Evolutionary conservation across 2,113 vertebrate genomes (phyloP).

Genomic region (Lycaon pictus): DNA sequence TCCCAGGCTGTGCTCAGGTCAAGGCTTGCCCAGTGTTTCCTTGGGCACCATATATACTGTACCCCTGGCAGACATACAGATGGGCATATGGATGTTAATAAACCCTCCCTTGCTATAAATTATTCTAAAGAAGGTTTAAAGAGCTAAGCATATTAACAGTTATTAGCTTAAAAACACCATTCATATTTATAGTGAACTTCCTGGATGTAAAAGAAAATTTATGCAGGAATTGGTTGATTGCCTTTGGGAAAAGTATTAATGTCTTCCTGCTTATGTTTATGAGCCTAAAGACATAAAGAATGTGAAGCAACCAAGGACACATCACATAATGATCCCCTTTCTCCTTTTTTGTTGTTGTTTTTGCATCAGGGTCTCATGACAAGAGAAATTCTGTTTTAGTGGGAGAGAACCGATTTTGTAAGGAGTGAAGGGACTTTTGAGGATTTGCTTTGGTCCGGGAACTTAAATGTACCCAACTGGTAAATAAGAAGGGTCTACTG

Average conservation of each 20-base stretch:
- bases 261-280: slow-evolving; percentile 50
- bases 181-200: slow-evolving; percentile 66
- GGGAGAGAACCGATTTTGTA: slow-evolving; percentile 10
- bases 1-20: not conserved
- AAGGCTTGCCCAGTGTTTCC: not conserved
- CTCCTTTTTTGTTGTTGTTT: slow-evolving; percentile 20
- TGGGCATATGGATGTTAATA: slow-evolving; percentile 61
- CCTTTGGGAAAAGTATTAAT: slow-evolving; percentile 63
- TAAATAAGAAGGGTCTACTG: slow-evolving; percentile 23
- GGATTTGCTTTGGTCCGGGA: not conserved
- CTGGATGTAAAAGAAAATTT: slow-evolving; percentile 60
- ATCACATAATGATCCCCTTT: not conserved
- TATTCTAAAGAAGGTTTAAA: slow-evolving; percentile 66
- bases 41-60: not conserved
- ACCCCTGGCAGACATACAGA: not conserved
- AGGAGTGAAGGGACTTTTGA: not conserved
- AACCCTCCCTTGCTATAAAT: slow-evolving; percentile 36
- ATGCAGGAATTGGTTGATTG: slow-evolving; percentile 60
- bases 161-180: slow-evolving; percentile 60
- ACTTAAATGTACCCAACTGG: not conserved
- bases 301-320: slow-evolving; percentile 32
- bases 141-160: slow-evolving; percentile 49
- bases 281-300: slow-evolving; percentile 54
- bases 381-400: slow-evolving; percentile 43
- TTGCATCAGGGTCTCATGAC: not conserved